Evolutionary conservation across 2,113 vertebrate species (phyloP), one percentile per base, ranked within the genome.

Genomic region (Shinisaurus crocodilurus): DNA sequence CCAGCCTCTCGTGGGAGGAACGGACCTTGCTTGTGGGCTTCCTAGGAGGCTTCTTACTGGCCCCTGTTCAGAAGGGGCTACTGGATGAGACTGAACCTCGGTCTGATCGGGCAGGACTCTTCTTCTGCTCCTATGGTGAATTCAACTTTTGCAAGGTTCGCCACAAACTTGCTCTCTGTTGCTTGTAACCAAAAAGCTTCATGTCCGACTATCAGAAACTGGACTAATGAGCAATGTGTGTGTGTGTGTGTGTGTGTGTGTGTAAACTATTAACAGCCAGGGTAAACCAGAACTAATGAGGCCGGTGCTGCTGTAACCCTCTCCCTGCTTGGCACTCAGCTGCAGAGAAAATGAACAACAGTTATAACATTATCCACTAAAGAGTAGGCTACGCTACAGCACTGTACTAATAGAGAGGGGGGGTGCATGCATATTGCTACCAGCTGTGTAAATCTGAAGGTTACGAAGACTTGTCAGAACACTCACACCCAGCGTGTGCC

Each of bases 121-220:
- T n/a, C n/a, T n/a, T n/a, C n/a, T n/a, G n/a, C n/a, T 25, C 12
- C 34, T 5, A 70, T 5, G n/a, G 40, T 60, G 1, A 1, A 48
- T 57, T 40, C 0, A 0, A 0, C 82, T 16, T 75, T 34, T 0
- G 16, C 0, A 70, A 7, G 0, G 20, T 85, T 69, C 37, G 43
- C 40, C 16, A 27, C 2, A 1, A n/a, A 0, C 2, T 3, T 48
- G 8, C 40, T 6, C 20, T 9, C 1, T 0, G 0, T 23, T 0
- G 12, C 1, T 27, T 70, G 48, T 23, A 25, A 45, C 3, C 32
- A 5, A 80, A n/a, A 79, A 37, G 13, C 18, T 57, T 45, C 70
- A 10, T 9, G 45, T 34, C 10, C 32, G 6, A 60, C 27, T 29
- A 40, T 86, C n/a, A 15, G 25, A 69, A 69, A 69, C 43, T 37